Evolutionary conservation across 2,797 vertebrate species (phyloP), one percentile per base, ranked within the genome.

Genomic region (Darevskia nairensis): DNA sequence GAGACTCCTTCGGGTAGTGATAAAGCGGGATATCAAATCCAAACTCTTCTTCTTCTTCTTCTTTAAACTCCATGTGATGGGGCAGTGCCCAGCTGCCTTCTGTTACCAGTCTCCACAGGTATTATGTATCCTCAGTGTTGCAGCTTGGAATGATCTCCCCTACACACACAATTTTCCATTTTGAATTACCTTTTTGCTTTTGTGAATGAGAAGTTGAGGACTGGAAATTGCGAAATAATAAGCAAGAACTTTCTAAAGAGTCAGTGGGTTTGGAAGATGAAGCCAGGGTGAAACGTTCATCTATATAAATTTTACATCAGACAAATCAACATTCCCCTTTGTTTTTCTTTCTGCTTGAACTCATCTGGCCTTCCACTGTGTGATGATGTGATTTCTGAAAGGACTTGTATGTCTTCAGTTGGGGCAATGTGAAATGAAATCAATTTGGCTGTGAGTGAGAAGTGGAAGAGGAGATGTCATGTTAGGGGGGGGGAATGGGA

Each of bases 321-420:
- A 66, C 3, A 89, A 68, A 85, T 85, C 59, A 85, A 35, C 61
- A 75, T 35, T 68, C 69, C 68, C 69, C 59, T 68, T 80, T 61
- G 35, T 10, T 55, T 81, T 87, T 61, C 68, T 76, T 86, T 68
- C 27, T 82, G 59, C 71, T 89, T 77, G 89, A 92, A 92, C 89
- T 94, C 85, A 92, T 93, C 89, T 85, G 87, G 71, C 78, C 86
- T 69, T 87, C 82, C 41, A 78, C 66, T 75, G 82, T 41, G 80
- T 84, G 80, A 88, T 88, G 86, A 90, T 88, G 86, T 17, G 72
- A 15, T 89, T 75, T 76, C 74, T 32, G 88, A 83, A 84, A 88
- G 80, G 80, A 85, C 81, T 81, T 83, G 29, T 46, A 39, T 29
- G 81, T 93, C 81, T 84, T 91, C 82, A 72, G 82, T 84, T n/a